Evolutionary conservation across 2,888 invertebrate genomes (phyloP).

Genomic region (Clanis bilineata): DNA sequence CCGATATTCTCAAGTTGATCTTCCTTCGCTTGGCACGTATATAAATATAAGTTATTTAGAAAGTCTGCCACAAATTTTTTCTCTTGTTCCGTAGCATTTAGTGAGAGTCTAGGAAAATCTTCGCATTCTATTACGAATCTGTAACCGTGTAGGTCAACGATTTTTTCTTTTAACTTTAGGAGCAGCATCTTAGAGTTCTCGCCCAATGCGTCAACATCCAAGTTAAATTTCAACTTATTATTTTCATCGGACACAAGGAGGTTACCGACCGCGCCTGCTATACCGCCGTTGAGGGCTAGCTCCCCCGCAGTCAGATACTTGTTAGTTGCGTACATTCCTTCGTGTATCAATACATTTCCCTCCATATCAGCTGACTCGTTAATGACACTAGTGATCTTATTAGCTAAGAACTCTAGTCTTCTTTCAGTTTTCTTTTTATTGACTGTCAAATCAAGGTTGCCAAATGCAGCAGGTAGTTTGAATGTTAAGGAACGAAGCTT

Average conservation of each 20-base stretch:
- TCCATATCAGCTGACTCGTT: background rate
- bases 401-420: conserved; percentile 6
- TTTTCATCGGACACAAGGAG: background rate
- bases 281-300: conserved; percentile 2
- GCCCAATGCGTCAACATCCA: background rate
- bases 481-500: background rate
- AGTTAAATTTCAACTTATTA: conserved; percentile 12
- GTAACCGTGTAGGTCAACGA: background rate
- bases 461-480: conserved; percentile 3
- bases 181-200: background rate
- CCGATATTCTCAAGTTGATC: conserved; percentile 16
- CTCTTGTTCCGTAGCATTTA: conserved; percentile 10
- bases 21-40: conserved; percentile 19
- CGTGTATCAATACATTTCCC: background rate
- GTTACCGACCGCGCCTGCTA: conserved; percentile 10
- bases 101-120: background rate
- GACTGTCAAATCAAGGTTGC: conserved; percentile 2
- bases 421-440: background rate
- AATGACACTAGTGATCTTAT: background rate
- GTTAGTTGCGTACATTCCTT: background rate
- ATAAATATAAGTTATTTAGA: conserved; percentile 16
- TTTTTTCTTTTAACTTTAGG: background rate
- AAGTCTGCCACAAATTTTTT: conserved; percentile 14
- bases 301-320: background rate
- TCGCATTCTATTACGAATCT: background rate